Evolutionary conservation across 2,888 invertebrate species (phyloP).

Genomic region (Heteropelma amictum): DNA sequence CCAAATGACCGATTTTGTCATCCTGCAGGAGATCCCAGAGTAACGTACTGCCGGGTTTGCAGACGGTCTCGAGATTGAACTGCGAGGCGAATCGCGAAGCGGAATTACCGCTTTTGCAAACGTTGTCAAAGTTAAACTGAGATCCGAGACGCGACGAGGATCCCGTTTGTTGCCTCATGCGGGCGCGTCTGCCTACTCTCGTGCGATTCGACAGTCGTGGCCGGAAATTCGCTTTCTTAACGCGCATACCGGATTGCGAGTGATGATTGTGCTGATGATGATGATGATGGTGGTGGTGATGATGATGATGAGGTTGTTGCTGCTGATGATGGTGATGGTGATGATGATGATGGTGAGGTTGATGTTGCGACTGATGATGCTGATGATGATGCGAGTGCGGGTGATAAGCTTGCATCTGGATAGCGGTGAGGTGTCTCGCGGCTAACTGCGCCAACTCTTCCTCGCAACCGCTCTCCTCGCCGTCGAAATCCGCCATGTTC

Average conservation of each 20-base stretch:
- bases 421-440: slow-evolving; percentile 79
- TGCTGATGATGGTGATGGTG: slow-evolving; percentile 42
- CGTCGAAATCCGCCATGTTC: slow-evolving; percentile 96
- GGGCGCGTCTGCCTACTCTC: slow-evolving; percentile 45
- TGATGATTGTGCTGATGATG: slow-evolving; percentile 53
- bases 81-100: slow-evolving; percentile 67
- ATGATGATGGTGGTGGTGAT: slow-evolving; percentile 59
- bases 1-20: slow-evolving; percentile 90
- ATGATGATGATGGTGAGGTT: slow-evolving; percentile 45
- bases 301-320: slow-evolving; percentile 56
- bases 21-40: slow-evolving; percentile 97
- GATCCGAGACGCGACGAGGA: slow-evolving; percentile 62
- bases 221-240: slow-evolving; percentile 70
- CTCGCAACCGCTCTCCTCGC: slow-evolving; percentile 92
- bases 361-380: slow-evolving; percentile 49
- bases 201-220: slow-evolving; percentile 59
- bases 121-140: slow-evolving; percentile 84
- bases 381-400: slow-evolving; percentile 71
- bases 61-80: slow-evolving; percentile 86
- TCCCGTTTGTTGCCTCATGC: slow-evolving; percentile 58
- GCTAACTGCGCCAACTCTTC: slow-evolving; percentile 89
- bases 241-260: slow-evolving; percentile 66
- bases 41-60: slow-evolving; percentile 93
- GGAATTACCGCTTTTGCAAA: slow-evolving; percentile 94
- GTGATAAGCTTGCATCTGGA: slow-evolving; percentile 76